Percentiles rank a stretch among this genome's conserved stretches.
These are phyloP conservation scores for Thymelicus lineola DNA, from an alignment of 2,888 invertebrate genomes.

Conservation along the genomic window DNA sequence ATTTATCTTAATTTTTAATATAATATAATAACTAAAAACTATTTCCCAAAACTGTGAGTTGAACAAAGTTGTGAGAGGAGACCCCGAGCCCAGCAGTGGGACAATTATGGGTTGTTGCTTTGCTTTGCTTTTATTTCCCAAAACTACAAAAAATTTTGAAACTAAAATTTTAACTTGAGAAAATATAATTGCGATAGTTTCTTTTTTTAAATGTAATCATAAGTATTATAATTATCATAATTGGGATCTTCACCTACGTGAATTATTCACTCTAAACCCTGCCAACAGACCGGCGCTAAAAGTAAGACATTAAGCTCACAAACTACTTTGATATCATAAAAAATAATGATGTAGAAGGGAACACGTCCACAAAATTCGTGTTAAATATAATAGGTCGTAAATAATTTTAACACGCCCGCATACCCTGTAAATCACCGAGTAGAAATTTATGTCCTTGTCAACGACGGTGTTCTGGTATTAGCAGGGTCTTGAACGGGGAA, in stretches of 20 bases:
- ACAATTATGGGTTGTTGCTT: too few species aligned
- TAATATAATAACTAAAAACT: too few species aligned
- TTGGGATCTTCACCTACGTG: background rate
- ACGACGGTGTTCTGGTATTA: constrained; percentile 17
- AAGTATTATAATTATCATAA: too few species aligned
- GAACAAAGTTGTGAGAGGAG: too few species aligned
- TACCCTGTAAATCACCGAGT: background rate
- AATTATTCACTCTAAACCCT: background rate
- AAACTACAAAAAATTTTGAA: too few species aligned
- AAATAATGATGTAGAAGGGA: constrained; percentile 13
- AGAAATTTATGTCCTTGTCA: constrained; percentile 25
- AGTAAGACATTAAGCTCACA: background rate
- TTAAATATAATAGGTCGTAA: constrained; percentile 28
- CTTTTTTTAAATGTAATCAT: too few species aligned
- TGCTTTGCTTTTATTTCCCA: too few species aligned
- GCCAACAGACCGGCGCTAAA: background rate
- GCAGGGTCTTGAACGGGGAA: constrained; percentile 9
- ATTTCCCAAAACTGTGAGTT: too few species aligned
- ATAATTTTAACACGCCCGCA: constrained; percentile 20
- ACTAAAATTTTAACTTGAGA: too few species aligned
- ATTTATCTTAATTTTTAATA: too few species aligned
- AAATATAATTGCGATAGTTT: too few species aligned
- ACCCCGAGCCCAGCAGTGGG: too few species aligned
- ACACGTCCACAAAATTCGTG: constrained; percentile 22
- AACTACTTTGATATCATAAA: constrained; percentile 12